Conservation (phyloP, 2,888 invertebrate species). For the Drosophila meridionalis region DNA sequence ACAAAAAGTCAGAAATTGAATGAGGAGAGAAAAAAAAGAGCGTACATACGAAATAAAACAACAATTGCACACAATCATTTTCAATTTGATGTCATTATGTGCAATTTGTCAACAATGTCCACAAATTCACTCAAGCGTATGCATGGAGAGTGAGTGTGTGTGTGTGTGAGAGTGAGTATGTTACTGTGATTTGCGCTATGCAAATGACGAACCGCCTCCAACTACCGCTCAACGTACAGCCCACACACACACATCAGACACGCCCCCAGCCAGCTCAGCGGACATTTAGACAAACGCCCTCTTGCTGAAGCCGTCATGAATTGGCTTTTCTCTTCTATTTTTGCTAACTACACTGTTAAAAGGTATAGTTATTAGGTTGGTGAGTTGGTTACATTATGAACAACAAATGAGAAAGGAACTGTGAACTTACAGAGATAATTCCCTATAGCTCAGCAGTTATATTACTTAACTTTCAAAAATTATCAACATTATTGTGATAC, state of each 20-base stretch:
- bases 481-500: too few species aligned
- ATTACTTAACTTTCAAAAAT: too few species aligned
- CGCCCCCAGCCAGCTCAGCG: constrained; percentile 16
- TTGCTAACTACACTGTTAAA: not conserved
- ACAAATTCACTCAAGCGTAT: constrained; percentile 63
- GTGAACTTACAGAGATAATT: not conserved
- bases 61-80: constrained; percentile 83
- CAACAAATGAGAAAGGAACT: not conserved
- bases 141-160: constrained; percentile 13
- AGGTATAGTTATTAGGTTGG: not conserved
- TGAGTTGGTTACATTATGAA: not conserved
- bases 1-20: constrained; percentile 26
- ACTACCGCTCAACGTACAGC: constrained; percentile 20
- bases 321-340: not conserved
- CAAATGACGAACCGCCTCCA: constrained; percentile 58
- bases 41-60: constrained; percentile 34
- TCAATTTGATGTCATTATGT: constrained; percentile 84
- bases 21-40: constrained; percentile 4
- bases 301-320: constrained; percentile 10
- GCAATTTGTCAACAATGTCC: constrained; percentile 84
- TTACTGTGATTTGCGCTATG: constrained; percentile 71
- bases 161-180: constrained; percentile 20
- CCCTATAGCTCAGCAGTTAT: too few species aligned
- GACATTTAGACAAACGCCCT: constrained; percentile 44
- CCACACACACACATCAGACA: constrained; percentile 19